These are phyloP conservation scores for Brienomyrus brachyistius DNA, from an alignment of 2,113 vertebrate genomes.

Conservation along the genomic window DNA sequence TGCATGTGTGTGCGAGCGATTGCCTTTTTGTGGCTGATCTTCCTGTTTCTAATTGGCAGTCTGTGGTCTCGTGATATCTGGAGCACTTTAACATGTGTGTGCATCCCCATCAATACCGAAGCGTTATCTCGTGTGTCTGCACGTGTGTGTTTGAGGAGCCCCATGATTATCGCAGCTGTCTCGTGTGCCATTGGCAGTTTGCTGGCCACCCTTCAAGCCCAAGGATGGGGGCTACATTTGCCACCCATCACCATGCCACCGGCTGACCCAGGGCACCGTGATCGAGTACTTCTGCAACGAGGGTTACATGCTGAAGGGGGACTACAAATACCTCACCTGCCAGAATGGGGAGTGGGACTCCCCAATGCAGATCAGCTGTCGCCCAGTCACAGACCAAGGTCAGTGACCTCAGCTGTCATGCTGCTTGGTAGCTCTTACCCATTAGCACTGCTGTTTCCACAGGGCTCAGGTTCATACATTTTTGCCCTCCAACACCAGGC, in stretches of 20 bases:
- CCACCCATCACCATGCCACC: conserved; percentile 83
- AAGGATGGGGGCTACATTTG: conserved; percentile 94
- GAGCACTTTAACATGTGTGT: background rate
- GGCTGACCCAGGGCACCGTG: conserved; percentile 78
- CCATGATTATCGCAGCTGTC: background rate
- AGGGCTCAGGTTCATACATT: background rate
- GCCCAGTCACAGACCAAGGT: conserved; percentile 19
- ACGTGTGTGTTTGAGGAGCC: background rate
- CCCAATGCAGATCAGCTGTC: conserved; percentile 90
- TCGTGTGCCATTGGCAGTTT: conserved; percentile 57
- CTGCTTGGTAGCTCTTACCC: background rate
- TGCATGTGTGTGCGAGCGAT: background rate
- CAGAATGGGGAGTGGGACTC: conserved; percentile 89
- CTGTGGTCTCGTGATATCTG: background rate
- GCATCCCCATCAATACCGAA: background rate
- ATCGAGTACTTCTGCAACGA: conserved; percentile 94
- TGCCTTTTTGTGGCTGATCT: background rate
- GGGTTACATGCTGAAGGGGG: conserved; percentile 88
- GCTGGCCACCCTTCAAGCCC: conserved; percentile 80
- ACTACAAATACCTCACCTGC: conserved; percentile 94
- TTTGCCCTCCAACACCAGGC: background rate
- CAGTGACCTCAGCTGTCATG: conserved; percentile 5
- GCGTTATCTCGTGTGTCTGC: background rate
- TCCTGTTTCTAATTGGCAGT: background rate
- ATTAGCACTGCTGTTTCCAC: background rate